Percentiles rank a stretch among this genome's conserved stretches.
Evolutionary conservation across 2,888 invertebrate genomes (phyloP).

Genomic region (Meandrusa payeni): DNA sequence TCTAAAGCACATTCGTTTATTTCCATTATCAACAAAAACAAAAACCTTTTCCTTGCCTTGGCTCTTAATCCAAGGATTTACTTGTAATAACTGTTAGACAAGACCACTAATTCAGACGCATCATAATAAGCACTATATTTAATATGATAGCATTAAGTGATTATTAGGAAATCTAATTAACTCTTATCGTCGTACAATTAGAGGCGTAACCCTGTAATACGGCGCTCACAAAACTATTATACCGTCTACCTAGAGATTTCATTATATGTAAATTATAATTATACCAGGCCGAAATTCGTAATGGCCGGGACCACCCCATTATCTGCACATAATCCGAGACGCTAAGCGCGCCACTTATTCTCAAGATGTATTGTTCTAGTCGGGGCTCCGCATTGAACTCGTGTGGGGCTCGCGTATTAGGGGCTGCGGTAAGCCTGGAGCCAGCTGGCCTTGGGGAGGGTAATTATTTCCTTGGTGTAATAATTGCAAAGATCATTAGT

Average conservation of each 20-base stretch:
- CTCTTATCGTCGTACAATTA: neutral
- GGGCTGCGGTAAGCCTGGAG: neutral
- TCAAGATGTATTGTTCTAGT: constrained; percentile 26
- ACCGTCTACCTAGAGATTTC: constrained; percentile 1
- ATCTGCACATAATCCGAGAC: constrained; percentile 29
- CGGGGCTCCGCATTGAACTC: constrained; percentile 27
- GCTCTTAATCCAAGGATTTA: too few relatives aligned
- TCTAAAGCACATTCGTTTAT: too few relatives aligned
- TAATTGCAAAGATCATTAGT: constrained; percentile 21
- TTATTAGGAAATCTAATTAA: too few relatives aligned
- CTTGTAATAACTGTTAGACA: too few relatives aligned
- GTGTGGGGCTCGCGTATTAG: neutral
- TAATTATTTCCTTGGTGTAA: constrained; percentile 19
- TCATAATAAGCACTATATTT: too few relatives aligned
- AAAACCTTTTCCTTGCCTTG: too few relatives aligned
- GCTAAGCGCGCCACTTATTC: constrained; percentile 31
- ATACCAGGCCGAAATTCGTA: constrained; percentile 9
- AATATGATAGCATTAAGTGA: too few relatives aligned
- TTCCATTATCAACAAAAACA: too few relatives aligned
- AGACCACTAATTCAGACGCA: too few relatives aligned
- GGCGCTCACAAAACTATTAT: constrained; percentile 21
- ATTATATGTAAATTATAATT: constrained; percentile 20
- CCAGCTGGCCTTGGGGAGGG: neutral
- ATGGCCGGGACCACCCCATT: constrained; percentile 23
- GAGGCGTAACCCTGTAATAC: neutral